Percentiles rank a stretch among this genome's conserved stretches.
phyloP scores from a whole-genome alignment of 2,797 vertebrate species.

The Gorsachius magnificus region DNA sequence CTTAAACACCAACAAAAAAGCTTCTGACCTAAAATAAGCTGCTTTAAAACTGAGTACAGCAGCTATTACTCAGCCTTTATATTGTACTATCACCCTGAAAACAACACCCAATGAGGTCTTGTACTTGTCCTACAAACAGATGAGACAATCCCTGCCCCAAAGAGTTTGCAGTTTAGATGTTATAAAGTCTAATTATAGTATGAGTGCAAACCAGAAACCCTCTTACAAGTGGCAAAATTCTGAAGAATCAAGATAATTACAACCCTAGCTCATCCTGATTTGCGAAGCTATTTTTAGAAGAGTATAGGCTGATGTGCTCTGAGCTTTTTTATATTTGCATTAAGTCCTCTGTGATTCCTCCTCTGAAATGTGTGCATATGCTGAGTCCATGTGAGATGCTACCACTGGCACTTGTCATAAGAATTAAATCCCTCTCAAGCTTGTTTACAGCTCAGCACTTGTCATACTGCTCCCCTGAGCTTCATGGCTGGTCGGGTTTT shows the following conservation, averaged over 20 bases:
- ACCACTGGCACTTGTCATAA: conserved; percentile 81
- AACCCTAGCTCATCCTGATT: conserved; percentile 64
- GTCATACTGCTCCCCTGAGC: conserved; percentile 81
- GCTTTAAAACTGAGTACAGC: background rate
- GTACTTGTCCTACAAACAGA: background rate
- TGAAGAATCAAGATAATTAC: conserved; percentile 74
- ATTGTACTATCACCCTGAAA: background rate
- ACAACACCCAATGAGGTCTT: background rate
- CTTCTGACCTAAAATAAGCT: background rate
- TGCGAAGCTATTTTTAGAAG: conserved; percentile 73
- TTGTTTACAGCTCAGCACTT: conserved; percentile 83
- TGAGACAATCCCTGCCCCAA: background rate
- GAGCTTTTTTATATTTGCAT: conserved; percentile 73
- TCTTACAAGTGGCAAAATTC: conserved; percentile 64
- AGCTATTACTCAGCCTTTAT: background rate
- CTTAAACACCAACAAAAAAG: background rate
- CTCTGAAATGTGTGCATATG: conserved; percentile 77
- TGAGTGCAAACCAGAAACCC: conserved; percentile 19
- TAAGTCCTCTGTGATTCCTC: conserved; percentile 73
- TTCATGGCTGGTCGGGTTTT: conserved; percentile 71
- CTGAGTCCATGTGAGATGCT: conserved; percentile 75
- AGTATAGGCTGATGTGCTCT: conserved; percentile 49
- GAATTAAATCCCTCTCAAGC: conserved; percentile 83
- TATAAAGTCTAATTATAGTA: conserved; percentile 43
- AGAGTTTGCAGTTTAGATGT: background rate